Conservation (phyloP, 2,797 vertebrate genomes). For the Sarcophilus harrisii region DNA sequence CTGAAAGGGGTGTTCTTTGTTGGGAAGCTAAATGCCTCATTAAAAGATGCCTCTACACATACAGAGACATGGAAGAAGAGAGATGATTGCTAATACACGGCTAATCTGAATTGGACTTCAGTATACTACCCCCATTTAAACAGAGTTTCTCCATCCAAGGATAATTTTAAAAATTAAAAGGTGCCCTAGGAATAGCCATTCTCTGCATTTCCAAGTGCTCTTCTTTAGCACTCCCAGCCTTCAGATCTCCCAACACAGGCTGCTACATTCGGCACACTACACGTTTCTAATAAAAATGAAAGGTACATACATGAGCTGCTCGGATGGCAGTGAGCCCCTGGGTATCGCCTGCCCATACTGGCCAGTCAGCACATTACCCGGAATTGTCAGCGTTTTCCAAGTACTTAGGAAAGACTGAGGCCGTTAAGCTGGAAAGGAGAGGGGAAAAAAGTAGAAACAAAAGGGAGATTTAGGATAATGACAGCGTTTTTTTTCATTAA, state of each 20-base stretch:
- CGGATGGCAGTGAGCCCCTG: conserved; percentile 83
- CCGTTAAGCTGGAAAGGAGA: conserved; percentile 63
- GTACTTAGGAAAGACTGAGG: conserved; percentile 63
- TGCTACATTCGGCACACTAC: conserved; percentile 29
- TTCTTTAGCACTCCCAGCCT: conserved; percentile 57
- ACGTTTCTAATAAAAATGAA: conserved; percentile 31
- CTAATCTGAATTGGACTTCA: not conserved
- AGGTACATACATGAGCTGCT: conserved; percentile 86
- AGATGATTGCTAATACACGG: not conserved
- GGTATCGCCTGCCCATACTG: conserved; percentile 88
- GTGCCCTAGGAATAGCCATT: conserved; percentile 3
- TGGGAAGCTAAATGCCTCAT: not conserved
- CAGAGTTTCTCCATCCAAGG: conserved; percentile 14
- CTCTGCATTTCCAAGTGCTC: conserved; percentile 60
- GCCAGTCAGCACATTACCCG: conserved; percentile 84
- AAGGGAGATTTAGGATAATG: conserved; percentile 83
- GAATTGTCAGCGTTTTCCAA: conserved; percentile 69
- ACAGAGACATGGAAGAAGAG: not conserved
- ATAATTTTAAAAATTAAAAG: conserved; percentile 45
- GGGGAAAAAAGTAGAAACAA: conserved; percentile 61
- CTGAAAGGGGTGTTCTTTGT: not conserved
- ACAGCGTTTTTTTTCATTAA: conserved; percentile 83
- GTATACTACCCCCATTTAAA: conserved; percentile 47
- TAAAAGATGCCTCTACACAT: not conserved
- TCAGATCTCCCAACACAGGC: not conserved